phyloP scores from a whole-genome alignment of 2,797 vertebrate species.

The Spondyliosoma cantharus region DNA sequence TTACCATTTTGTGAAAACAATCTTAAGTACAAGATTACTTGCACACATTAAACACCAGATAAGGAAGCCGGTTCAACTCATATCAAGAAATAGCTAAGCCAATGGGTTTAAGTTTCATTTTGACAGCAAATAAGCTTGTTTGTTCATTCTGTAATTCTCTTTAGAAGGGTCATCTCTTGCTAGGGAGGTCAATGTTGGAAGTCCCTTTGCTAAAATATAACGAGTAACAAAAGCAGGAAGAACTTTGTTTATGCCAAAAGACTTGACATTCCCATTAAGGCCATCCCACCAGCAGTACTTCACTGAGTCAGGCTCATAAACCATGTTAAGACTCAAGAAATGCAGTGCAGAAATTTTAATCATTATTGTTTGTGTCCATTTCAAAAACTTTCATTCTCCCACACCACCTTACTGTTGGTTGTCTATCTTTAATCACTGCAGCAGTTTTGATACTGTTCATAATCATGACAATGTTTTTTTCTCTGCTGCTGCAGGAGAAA shows the following conservation, averaged over 20 bases:
- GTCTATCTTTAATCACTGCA: not conserved
- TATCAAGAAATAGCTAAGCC: not conserved
- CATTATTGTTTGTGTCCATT: not conserved
- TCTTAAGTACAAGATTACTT: not conserved
- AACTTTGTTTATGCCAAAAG: conserved; percentile 51
- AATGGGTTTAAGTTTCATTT: not conserved
- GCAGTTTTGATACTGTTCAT: not conserved
- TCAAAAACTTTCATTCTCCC: not conserved
- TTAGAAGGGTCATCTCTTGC: not conserved
- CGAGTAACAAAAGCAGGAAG: conserved; percentile 74
- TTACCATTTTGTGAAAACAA: not conserved
- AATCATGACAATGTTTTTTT: not conserved
- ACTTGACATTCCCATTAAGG: conserved; percentile 39
- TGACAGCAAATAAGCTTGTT: not conserved
- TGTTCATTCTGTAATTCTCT: not conserved
- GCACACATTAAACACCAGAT: not conserved
- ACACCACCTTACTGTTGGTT: not conserved
- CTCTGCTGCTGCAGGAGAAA: not conserved
- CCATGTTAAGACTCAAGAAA: not conserved
- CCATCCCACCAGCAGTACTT: conserved; percentile 4
- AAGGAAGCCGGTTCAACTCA: not conserved
- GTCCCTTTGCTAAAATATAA: conserved; percentile 19
- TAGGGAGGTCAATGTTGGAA: conserved; percentile 11
- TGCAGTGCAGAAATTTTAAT: not conserved
- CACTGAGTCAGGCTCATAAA: not conserved